Evolutionary conservation across 2,797 vertebrate genomes (phyloP).

Genomic region (Syngnathus acus): DNA sequence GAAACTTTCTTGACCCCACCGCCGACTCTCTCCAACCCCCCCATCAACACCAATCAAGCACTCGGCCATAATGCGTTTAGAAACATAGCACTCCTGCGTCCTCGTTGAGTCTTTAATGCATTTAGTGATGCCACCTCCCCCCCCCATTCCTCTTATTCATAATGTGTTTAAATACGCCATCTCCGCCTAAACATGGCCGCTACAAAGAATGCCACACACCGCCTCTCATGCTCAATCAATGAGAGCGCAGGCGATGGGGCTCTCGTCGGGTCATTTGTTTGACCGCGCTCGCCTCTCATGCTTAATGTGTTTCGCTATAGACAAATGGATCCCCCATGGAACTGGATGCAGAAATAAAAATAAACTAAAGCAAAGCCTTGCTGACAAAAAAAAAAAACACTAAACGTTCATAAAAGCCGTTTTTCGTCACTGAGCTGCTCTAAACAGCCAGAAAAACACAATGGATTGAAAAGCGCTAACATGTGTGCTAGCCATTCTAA

Average conservation of each 20-base stretch:
- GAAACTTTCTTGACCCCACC: constrained; percentile 56
- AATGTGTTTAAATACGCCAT: constrained; percentile 64
- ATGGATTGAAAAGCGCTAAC: background rate
- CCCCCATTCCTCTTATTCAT: constrained; percentile 50
- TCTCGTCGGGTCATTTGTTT: constrained; percentile 59
- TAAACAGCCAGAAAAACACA: background rate
- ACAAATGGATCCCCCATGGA: background rate
- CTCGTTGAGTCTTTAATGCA: constrained; percentile 58
- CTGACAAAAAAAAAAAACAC: background rate
- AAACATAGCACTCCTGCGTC: constrained; percentile 63
- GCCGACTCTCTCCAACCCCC: constrained; percentile 27
- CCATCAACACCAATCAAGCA: constrained; percentile 65
- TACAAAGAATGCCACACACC: constrained; percentile 68
- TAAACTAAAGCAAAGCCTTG: background rate
- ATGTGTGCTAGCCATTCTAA: background rate
- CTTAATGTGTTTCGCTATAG: constrained; percentile 46
- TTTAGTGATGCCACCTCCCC: constrained; percentile 45
- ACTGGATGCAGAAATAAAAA: background rate
- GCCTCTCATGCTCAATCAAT: constrained; percentile 44
- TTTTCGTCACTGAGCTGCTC: background rate
- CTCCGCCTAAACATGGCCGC: constrained; percentile 52
- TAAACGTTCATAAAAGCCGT: background rate
- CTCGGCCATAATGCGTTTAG: constrained; percentile 68
- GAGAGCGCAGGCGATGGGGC: constrained; percentile 41
- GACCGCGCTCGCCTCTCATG: constrained; percentile 54